A percentile compares a stretch with the other conserved stretches of the same genome.
These are phyloP conservation scores for Coptodon rendalli DNA, from an alignment of 2,113 vertebrate species.

Conservation along the genomic window DNA sequence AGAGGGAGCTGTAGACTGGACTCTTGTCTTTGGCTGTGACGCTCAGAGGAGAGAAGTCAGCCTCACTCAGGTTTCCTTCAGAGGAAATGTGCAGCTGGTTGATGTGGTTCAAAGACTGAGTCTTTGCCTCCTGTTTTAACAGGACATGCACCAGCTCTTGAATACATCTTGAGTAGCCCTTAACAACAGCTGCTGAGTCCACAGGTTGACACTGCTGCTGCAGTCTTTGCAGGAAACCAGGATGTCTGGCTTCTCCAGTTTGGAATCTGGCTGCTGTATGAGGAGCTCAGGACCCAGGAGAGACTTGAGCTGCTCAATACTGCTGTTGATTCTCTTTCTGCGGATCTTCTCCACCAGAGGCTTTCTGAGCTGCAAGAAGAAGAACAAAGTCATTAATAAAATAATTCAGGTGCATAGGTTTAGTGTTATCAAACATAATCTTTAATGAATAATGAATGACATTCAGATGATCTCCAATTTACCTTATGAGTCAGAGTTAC, in stretches of 20 bases:
- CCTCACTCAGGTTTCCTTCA: neutral
- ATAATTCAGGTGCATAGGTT: accelerated
- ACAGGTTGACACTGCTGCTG: neutral
- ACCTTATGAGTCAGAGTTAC: constrained; percentile 47
- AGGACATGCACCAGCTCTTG: neutral
- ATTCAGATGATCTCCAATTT: neutral
- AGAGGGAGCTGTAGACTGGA: constrained; percentile 14
- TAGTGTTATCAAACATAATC: accelerated
- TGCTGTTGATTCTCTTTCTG: neutral
- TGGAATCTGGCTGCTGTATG: neutral
- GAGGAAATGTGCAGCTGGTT: constrained; percentile 4
- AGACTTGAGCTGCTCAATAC: neutral
- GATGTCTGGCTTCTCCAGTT: constrained; percentile 3
- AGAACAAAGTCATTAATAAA: neutral
- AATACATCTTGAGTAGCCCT: neutral
- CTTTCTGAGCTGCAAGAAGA: neutral
- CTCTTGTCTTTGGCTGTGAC: neutral
- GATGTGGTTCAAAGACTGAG: constrained; percentile 14
- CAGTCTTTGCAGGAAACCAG: constrained; percentile 24
- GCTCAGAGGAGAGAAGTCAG: neutral
- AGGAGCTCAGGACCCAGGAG: accelerated
- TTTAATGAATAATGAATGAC: neutral
- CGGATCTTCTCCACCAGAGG: neutral
- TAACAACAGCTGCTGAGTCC: neutral
- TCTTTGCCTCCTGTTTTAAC: neutral